These are phyloP conservation scores for Gila robusta DNA, from an alignment of 2,797 vertebrate genomes.

Conservation along the genomic window DNA sequence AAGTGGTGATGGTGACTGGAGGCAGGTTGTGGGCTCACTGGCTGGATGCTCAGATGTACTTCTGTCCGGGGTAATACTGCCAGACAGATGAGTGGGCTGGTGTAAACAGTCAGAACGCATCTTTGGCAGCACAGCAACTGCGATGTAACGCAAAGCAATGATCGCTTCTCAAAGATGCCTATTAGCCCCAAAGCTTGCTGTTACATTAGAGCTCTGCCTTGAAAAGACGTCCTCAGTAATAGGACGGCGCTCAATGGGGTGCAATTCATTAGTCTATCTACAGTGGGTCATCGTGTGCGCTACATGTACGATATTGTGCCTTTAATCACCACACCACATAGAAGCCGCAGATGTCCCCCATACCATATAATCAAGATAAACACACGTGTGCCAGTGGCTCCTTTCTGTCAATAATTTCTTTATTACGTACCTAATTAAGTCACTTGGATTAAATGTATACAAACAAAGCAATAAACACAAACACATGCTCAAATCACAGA, in stretches of 20 bases:
- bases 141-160: slow-evolving; percentile 41
- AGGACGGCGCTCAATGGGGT: slow-evolving; percentile 46
- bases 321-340: slow-evolving; percentile 51
- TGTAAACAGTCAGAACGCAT: slow-evolving; percentile 75
- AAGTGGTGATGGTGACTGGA: slow-evolving; percentile 39
- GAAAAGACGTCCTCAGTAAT: slow-evolving; percentile 49
- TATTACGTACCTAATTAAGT: slow-evolving; percentile 15
- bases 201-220: slow-evolving; percentile 41
- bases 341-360: slow-evolving; percentile 28
- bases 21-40: slow-evolving; percentile 47
- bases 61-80: slow-evolving; percentile 72
- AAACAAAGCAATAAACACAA: slow-evolving; percentile 8
- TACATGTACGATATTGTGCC: slow-evolving; percentile 32
- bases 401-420: background rate
- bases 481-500: background rate
- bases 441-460: slow-evolving; percentile 9
- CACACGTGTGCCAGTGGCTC: background rate
- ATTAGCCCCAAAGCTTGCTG: slow-evolving; percentile 52
- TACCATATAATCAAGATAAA: slow-evolving; percentile 43
- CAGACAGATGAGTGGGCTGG: slow-evolving; percentile 73
- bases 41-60: slow-evolving; percentile 56
- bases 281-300: slow-evolving; percentile 27
- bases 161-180: slow-evolving; percentile 47
- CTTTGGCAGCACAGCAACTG: slow-evolving; percentile 62
- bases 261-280: slow-evolving; percentile 57